These are phyloP conservation scores for Cyclophora albipunctata DNA, from an alignment of 2,888 invertebrate species.

Conservation along the genomic window DNA sequence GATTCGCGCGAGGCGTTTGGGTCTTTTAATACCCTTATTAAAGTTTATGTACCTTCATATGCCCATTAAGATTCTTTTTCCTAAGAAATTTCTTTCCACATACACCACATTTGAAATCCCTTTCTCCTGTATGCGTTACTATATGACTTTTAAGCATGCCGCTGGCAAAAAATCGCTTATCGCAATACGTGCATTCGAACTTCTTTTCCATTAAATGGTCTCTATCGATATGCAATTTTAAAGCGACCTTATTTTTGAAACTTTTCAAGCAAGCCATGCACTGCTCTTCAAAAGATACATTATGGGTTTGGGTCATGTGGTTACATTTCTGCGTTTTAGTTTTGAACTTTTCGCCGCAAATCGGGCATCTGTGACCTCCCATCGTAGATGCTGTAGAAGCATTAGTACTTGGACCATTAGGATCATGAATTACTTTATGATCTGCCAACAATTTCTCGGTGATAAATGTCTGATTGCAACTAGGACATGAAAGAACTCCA, in stretches of 20 bases:
- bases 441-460: no score
- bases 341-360: slow-evolving; percentile 35
- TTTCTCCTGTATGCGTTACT: slow-evolving; percentile 29
- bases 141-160: slow-evolving; percentile 27
- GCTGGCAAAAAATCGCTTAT: slow-evolving; percentile 32
- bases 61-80: slow-evolving; percentile 29
- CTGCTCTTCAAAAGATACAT: slow-evolving; percentile 13
- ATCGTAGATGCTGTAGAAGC: no score
- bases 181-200: slow-evolving; percentile 34
- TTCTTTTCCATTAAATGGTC: slow-evolving; percentile 37
- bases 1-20: slow-evolving; percentile 10
- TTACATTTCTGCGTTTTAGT: slow-evolving; percentile 26
- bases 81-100: slow-evolving; percentile 35
- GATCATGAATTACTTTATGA: no score
- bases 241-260: slow-evolving; percentile 19
- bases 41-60: slow-evolving; percentile 28
- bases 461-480: no score
- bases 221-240: slow-evolving; percentile 28
- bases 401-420: no score
- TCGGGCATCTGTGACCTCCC: background rate
- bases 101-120: slow-evolving; percentile 31
- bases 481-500: no score
- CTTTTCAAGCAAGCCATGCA: slow-evolving; percentile 42
- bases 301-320: slow-evolving; percentile 33
- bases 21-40: slow-evolving; percentile 10